phyloP scores from a whole-genome alignment of 2,888 invertebrate genomes.

The Drosophila monieri region DNA sequence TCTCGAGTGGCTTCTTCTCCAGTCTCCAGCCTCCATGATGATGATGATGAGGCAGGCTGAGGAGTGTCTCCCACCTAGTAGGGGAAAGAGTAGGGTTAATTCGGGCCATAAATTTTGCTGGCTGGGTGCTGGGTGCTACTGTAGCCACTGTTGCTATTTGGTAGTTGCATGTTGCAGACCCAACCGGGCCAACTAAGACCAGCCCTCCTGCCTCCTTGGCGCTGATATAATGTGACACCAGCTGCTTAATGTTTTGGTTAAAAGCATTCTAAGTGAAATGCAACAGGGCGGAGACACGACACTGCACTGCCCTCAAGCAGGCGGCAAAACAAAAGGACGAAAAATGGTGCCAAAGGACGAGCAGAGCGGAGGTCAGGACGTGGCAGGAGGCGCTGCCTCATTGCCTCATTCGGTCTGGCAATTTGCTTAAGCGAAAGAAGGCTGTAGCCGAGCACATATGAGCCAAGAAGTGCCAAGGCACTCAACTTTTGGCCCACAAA shows the following conservation, averaged over 20 bases:
- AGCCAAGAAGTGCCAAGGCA: slow-evolving; percentile 49
- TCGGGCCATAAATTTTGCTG: slow-evolving; percentile 51
- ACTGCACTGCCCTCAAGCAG: slow-evolving; percentile 24
- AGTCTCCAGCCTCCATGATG: not conserved
- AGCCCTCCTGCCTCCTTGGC: slow-evolving; percentile 21
- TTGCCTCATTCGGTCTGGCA: slow-evolving; percentile 52
- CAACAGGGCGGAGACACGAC: slow-evolving; percentile 43
- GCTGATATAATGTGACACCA: slow-evolving; percentile 77
- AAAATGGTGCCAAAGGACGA: not conserved
- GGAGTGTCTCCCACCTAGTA: not conserved
- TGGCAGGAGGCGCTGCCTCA: slow-evolving; percentile 11
- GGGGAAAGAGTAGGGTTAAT: slow-evolving; percentile 38
- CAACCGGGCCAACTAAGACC: slow-evolving; percentile 40
- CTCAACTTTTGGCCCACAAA: not conserved
- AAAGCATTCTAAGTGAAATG: slow-evolving; percentile 78
- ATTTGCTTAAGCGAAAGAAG: slow-evolving; percentile 72
- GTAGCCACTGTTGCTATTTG: slow-evolving; percentile 20
- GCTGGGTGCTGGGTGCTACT: not conserved
- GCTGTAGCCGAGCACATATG: slow-evolving; percentile 62
- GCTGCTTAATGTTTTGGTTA: slow-evolving; percentile 80
- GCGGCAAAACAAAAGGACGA: slow-evolving; percentile 25
- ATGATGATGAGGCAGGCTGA: not conserved
- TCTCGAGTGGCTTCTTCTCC: slow-evolving; percentile 18
- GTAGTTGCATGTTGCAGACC: slow-evolving; percentile 19
- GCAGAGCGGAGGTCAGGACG: not conserved